Conservation (phyloP, 2,797 vertebrate genomes). For the Siniperca scherzeri region DNA sequence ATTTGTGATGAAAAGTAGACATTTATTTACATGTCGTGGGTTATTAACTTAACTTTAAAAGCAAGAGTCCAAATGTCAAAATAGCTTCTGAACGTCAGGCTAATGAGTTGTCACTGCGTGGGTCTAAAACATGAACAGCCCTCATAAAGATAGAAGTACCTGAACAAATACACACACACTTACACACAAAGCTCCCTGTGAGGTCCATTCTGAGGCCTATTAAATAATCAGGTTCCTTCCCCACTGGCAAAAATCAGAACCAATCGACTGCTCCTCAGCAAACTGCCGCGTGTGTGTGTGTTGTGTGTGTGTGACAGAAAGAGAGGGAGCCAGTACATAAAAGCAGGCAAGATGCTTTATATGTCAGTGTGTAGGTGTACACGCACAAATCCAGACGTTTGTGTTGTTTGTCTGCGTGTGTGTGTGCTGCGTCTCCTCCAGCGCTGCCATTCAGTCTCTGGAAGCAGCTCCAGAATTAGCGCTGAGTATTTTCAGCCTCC, state of each 20-base stretch:
- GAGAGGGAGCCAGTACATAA: not conserved
- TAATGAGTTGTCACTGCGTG: not conserved
- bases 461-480: constrained; percentile 55
- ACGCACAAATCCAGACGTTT: constrained; percentile 14
- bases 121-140: constrained; percentile 12
- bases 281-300: constrained; percentile 32
- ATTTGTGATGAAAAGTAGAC: constrained; percentile 38
- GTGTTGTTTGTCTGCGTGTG: constrained; percentile 10
- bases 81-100: constrained; percentile 20
- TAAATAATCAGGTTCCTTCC: constrained; percentile 76
- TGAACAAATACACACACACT: not conserved
- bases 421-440: constrained; percentile 13
- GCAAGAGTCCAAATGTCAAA: constrained; percentile 26
- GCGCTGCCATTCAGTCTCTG: constrained; percentile 34
- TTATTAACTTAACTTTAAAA: constrained; percentile 51
- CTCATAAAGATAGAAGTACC: constrained; percentile 12
- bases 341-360: not conserved
- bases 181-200: constrained; percentile 43
- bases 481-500: constrained; percentile 54
- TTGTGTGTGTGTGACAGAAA: constrained; percentile 19
- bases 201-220: constrained; percentile 63
- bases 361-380: constrained; percentile 25
- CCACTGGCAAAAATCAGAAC: constrained; percentile 69
- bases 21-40: constrained; percentile 48
- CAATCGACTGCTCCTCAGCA: constrained; percentile 42